These are phyloP conservation scores for Typhlomys cinereus DNA, from an alignment of 2,113 vertebrate genomes.

Conservation along the genomic window DNA sequence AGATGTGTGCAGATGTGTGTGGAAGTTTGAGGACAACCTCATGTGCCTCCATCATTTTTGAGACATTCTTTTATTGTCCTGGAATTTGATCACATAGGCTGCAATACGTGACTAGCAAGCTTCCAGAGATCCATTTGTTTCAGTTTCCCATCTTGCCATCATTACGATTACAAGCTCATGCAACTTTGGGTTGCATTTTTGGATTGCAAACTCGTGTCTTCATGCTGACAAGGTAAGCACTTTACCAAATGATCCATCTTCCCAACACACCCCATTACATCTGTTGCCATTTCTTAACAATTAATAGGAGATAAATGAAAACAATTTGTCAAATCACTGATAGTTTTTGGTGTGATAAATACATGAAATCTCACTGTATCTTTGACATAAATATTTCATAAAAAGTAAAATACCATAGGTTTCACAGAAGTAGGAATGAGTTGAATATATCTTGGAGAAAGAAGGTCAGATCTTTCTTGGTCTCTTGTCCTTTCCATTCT, in stretches of 20 bases:
- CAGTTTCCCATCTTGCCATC: no score
- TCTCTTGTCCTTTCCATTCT: conserved; percentile 21
- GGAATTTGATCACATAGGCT: not conserved
- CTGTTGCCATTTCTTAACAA: not conserved
- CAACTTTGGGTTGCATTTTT: not conserved
- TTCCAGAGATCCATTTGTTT: not conserved
- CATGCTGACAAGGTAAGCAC: not conserved
- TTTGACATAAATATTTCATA: no score
- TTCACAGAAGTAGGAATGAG: not conserved
- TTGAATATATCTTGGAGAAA: not conserved
- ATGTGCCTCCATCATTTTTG: not conserved
- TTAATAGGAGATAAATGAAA: not conserved
- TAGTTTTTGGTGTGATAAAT: not conserved
- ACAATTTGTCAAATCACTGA: not conserved
- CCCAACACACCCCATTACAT: not conserved
- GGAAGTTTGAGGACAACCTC: not conserved
- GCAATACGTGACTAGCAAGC: no score
- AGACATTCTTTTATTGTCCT: not conserved
- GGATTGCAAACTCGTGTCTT: not conserved
- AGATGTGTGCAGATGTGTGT: not conserved
- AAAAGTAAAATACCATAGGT: not conserved
- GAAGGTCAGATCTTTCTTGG: not conserved
- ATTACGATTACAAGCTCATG: not conserved
- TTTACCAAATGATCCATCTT: not conserved
- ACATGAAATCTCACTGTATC: not conserved